A percentile compares a stretch with the other conserved stretches of the same genome.
Evolutionary conservation across 1,140 invertebrate species (phyloP).

Genomic region (Colletes gigas): DNA sequence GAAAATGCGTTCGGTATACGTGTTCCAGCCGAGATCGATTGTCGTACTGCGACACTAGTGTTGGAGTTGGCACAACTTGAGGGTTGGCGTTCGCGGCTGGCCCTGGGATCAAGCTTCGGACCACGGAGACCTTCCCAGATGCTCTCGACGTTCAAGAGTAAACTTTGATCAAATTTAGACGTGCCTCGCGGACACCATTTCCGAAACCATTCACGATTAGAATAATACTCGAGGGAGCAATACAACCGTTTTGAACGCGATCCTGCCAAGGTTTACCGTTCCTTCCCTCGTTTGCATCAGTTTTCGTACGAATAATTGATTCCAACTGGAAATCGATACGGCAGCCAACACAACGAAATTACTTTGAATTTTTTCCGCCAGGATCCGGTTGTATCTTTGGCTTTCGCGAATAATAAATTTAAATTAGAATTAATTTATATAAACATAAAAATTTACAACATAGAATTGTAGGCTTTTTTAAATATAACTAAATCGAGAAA

Average conservation of each 20-base stretch:
- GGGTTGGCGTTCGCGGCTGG: constrained; percentile 49
- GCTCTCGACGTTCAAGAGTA: constrained; percentile 7
- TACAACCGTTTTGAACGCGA: neutral
- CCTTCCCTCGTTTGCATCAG: neutral
- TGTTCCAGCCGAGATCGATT: constrained; percentile 69
- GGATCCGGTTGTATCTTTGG: too few species aligned
- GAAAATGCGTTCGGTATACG: constrained; percentile 51
- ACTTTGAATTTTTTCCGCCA: too few species aligned
- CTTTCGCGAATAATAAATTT: too few species aligned
- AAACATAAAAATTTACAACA: too few species aligned
- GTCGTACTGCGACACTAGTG: constrained; percentile 74
- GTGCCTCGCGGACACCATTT: neutral
- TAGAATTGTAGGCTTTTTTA: too few species aligned
- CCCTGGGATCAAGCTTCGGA: constrained; percentile 47
- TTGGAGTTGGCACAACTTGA: constrained; percentile 69
- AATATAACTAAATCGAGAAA: too few species aligned
- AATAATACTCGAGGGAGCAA: neutral
- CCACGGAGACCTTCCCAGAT: constrained; percentile 23
- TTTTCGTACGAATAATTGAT: too few species aligned
- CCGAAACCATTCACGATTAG: neutral
- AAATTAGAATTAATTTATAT: too few species aligned
- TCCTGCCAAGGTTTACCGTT: neutral
- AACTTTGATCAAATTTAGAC: constrained; percentile 21
- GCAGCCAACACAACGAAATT: too few species aligned
- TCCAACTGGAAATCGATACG: too few species aligned